Conservation (phyloP, 2,797 vertebrate species). For the Pipistrellus kuhlii region DNA sequence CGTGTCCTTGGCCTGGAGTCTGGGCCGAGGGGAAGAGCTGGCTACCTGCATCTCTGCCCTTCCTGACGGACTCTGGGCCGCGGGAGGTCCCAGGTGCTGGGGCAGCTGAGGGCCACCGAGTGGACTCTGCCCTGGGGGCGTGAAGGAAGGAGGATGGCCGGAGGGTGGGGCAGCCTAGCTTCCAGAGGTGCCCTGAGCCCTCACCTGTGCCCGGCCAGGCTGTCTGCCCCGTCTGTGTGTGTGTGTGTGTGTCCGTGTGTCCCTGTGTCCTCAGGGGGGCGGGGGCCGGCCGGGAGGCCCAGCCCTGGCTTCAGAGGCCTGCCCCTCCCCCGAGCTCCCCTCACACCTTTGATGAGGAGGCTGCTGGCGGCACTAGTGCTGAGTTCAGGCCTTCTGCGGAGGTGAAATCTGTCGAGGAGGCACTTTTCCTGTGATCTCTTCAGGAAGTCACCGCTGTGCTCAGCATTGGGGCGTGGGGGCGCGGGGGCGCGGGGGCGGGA, state of each 20-base stretch:
- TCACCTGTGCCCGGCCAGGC: neutral
- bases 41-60: neutral
- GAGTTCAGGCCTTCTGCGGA: slow-evolving; percentile 82
- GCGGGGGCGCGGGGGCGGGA: neutral
- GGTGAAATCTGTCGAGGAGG: slow-evolving; percentile 82
- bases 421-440: slow-evolving; percentile 84
- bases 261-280: neutral
- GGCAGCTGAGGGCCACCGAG: neutral
- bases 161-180: neutral
- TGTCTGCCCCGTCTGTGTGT: neutral
- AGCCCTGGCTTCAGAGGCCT: neutral
- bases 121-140: neutral
- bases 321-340: neutral
- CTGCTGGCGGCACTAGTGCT: slow-evolving; percentile 80
- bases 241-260: neutral
- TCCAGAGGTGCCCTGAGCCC: neutral
- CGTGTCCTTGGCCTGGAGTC: neutral
- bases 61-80: neutral
- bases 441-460: slow-evolving; percentile 83
- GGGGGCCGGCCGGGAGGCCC: neutral
- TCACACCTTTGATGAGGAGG: slow-evolving; percentile 73
- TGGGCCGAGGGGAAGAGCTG: neutral
- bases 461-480: slow-evolving; percentile 73
- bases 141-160: neutral
- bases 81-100: neutral